Evolutionary conservation across 2,797 vertebrate genomes (phyloP).

Genomic region (Acanthornis magna): DNA sequence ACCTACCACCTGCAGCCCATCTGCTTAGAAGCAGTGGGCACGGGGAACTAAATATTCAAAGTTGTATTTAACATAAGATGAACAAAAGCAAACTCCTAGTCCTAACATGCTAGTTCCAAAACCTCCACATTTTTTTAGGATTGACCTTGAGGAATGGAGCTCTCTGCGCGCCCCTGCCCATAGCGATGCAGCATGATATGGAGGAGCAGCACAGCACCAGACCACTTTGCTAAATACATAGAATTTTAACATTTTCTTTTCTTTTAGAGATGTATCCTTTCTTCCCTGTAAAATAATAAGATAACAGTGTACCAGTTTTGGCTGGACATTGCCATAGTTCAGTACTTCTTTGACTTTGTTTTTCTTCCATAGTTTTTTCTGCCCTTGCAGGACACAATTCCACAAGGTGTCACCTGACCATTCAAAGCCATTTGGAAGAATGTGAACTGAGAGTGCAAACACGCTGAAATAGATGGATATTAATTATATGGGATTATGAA

Average conservation of each 20-base stretch:
- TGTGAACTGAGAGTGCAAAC: not conserved
- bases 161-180: not conserved
- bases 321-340: not conserved
- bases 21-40: not conserved
- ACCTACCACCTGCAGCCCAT: constrained; percentile 8
- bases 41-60: not conserved
- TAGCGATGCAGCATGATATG: not conserved
- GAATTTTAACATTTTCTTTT: not conserved
- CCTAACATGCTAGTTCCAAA: not conserved
- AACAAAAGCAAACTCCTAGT: not conserved
- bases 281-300: not conserved
- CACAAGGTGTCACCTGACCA: not conserved
- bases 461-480: not conserved
- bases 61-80: not conserved
- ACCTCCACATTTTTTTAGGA: not conserved
- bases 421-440: not conserved
- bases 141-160: not conserved
- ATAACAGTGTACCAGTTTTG: not conserved
- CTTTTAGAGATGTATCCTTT: not conserved
- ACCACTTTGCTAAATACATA: not conserved
- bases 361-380: not conserved
- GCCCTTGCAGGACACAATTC: not conserved
- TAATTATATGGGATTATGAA: constrained; percentile 12
- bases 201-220: not conserved
- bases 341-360: not conserved